A percentile compares a stretch with the other conserved stretches of the same genome.
Conservation (phyloP, 2,113 vertebrate species). For the Mus spicilegus region DNA sequence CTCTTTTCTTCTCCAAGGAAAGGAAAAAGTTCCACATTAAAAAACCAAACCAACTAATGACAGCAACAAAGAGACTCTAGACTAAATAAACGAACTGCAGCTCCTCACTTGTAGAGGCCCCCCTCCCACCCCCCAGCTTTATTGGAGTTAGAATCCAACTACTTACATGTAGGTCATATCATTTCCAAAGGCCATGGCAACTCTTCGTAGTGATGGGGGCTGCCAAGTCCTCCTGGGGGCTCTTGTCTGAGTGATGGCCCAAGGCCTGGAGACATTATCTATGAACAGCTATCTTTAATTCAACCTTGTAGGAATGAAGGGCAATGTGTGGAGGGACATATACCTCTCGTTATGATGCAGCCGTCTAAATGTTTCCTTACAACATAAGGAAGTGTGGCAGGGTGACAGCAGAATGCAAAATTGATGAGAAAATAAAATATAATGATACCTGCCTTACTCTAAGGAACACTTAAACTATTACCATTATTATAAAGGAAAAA, state of each 20-base stretch:
- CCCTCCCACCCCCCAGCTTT: neutral
- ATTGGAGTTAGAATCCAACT: constrained; percentile 63
- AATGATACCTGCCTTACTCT: neutral
- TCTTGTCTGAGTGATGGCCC: neutral
- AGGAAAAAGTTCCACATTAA: constrained; percentile 34
- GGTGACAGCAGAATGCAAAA: neutral
- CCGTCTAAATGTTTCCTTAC: neutral
- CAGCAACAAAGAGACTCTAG: neutral
- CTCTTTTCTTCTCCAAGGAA: constrained; percentile 39
- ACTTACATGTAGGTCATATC: constrained; percentile 66
- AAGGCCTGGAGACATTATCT: constrained; percentile 14
- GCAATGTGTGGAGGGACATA: too few species aligned
- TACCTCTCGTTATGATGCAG: neutral
- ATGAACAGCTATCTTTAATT: neutral
- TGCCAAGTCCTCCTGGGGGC: constrained; percentile 7
- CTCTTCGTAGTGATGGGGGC: neutral
- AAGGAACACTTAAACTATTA: neutral
- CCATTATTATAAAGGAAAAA: neutral
- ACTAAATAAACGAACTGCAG: neutral
- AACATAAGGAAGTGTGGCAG: neutral
- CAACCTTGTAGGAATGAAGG: neutral
- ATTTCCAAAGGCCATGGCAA: constrained; percentile 23
- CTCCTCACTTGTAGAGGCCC: neutral
- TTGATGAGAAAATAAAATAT: constrained; percentile 30
- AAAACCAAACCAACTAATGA: neutral